Evolutionary conservation across 2,888 invertebrate species (phyloP).

Genomic region (Lasioglossum lativentre): DNA sequence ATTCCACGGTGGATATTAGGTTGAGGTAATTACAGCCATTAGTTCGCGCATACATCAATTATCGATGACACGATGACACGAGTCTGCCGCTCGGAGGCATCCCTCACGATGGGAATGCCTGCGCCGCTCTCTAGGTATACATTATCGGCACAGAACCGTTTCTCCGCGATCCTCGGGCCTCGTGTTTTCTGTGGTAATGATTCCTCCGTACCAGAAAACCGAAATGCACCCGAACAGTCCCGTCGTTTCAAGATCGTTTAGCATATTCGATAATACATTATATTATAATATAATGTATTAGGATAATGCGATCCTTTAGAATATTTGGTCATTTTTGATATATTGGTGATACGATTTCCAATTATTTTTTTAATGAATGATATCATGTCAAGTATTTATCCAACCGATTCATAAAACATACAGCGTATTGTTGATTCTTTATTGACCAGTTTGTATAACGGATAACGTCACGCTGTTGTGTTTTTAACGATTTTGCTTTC

Average conservation of each 20-base stretch:
- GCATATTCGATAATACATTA: too few relatives aligned
- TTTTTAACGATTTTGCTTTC: background rate
- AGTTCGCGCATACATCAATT: conserved; percentile 83
- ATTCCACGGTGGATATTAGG: conserved; percentile 80
- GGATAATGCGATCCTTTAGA: too few relatives aligned
- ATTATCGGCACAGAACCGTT: conserved; percentile 39
- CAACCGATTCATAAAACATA: too few relatives aligned
- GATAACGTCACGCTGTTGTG: background rate
- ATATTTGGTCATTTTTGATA: too few relatives aligned
- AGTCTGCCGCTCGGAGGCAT: conserved; percentile 77
- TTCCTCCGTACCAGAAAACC: background rate
- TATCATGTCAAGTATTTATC: background rate
- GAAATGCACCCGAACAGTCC: too few relatives aligned
- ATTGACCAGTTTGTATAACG: background rate
- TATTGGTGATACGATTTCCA: background rate
- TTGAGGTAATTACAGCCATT: conserved; percentile 82
- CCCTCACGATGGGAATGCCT: conserved; percentile 73
- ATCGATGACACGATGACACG: conserved; percentile 82
- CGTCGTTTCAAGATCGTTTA: background rate
- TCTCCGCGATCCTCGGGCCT: conserved; percentile 14
- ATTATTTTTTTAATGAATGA: too few relatives aligned
- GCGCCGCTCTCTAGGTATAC: conserved; percentile 38
- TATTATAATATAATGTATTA: too few relatives aligned
- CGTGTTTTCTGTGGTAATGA: conserved; percentile 29
- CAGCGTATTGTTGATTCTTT: background rate